A percentile compares a stretch with the other conserved stretches of the same genome.
Conservation (phyloP, 1,140 invertebrate genomes). For the Whitmania pigra region DNA sequence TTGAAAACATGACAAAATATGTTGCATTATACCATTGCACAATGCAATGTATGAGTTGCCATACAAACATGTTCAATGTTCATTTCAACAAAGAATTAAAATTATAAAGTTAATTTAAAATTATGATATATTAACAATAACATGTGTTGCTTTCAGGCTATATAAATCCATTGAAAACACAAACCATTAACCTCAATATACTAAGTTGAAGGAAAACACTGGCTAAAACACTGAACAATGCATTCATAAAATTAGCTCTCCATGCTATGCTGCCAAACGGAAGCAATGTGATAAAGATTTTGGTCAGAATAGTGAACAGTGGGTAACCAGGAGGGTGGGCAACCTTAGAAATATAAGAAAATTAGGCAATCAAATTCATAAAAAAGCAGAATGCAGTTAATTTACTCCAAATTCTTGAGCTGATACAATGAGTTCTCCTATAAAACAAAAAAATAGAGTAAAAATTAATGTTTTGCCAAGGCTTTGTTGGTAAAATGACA, state of each 20-base stretch:
- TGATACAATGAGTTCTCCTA: constrained; percentile 35
- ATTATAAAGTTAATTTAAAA: no score
- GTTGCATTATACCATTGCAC: no score
- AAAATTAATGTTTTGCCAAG: constrained; percentile 10
- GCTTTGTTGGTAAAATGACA: constrained; percentile 9
- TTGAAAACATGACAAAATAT: no score
- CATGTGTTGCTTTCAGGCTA: not conserved
- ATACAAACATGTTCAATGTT: no score
- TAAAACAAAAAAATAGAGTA: constrained; percentile 22
- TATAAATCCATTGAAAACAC: not conserved
- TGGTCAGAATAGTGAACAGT: constrained; percentile 35
- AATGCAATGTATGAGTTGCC: no score
- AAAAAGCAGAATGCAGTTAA: not conserved
- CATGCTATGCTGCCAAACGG: constrained; percentile 32
- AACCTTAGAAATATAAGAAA: constrained; percentile 30
- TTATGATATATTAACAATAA: not conserved
- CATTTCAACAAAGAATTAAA: no score
- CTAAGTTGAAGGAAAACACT: constrained; percentile 28
- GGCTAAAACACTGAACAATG: constrained; percentile 28
- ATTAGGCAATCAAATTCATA: not conserved
- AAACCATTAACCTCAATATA: constrained; percentile 28
- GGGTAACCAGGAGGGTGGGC: constrained; percentile 41
- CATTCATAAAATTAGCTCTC: constrained; percentile 34
- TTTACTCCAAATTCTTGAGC: constrained; percentile 37
- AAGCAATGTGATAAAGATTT: constrained; percentile 29